Conservation (phyloP, 2,113 vertebrate species). For the Pseudopipra pipra region DNA sequence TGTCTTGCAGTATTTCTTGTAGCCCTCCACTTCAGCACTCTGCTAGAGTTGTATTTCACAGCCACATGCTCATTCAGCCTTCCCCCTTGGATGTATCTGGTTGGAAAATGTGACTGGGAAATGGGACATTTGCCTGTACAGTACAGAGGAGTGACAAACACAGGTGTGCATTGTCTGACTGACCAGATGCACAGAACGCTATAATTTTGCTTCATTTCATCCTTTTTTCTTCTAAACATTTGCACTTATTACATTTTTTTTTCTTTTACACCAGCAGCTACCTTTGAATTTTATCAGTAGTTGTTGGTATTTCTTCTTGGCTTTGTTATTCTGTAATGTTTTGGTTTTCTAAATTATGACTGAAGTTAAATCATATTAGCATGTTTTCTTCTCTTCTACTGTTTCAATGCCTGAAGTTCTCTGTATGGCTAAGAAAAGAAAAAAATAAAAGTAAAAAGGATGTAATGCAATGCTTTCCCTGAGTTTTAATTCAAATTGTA, state of each 20-base stretch:
- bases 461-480: background rate
- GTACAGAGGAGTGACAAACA: background rate
- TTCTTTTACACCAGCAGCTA: background rate
- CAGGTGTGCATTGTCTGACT: background rate
- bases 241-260: background rate
- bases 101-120: background rate
- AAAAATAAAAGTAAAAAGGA: background rate
- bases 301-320: background rate
- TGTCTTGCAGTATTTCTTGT: background rate
- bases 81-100: background rate
- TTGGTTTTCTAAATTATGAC: background rate
- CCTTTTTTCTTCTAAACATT: background rate
- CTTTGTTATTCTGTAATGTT: background rate
- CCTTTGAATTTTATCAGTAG: background rate
- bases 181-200: fast-evolving
- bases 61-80: background rate
- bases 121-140: background rate
- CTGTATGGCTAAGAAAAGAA: background rate
- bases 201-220: background rate
- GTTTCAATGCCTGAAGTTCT: background rate
- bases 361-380: background rate
- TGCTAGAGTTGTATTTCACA: background rate
- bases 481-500: background rate
- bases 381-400: background rate
- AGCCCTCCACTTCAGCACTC: background rate